Percentiles rank a stretch among this genome's conserved stretches.
Evolutionary conservation across 2,113 vertebrate genomes (phyloP).

Genomic region (Upupa epops): DNA sequence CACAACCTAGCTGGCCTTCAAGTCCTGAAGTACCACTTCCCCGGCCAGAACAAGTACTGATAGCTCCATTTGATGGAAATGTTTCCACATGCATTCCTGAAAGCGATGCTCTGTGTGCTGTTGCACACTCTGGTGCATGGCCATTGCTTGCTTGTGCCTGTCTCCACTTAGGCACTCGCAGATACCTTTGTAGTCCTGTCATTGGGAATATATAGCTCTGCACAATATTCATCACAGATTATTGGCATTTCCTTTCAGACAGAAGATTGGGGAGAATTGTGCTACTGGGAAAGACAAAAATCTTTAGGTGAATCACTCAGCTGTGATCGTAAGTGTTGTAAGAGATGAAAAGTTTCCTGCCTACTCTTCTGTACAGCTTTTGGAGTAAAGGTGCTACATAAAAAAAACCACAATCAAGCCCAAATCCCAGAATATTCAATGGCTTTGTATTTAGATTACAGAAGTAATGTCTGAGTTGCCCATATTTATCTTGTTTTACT

Average conservation of each 20-base stretch:
- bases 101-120: neutral
- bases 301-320: neutral
- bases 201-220: neutral
- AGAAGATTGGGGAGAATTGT: neutral
- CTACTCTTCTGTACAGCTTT: neutral
- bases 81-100: accelerated
- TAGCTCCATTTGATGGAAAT: neutral
- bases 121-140: accelerated
- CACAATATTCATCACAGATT: neutral
- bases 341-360: neutral
- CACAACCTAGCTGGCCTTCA: neutral
- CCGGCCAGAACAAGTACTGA: neutral
- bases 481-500: neutral
- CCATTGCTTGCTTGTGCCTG: neutral
- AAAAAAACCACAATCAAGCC: too few relatives aligned
- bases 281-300: neutral
- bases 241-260: neutral
- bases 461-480: neutral
- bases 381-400: neutral
- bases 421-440: too few relatives aligned
- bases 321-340: neutral
- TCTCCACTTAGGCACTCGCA: neutral
- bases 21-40: neutral
- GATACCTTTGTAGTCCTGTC: neutral
- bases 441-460: neutral